These are phyloP conservation scores for Hypomesus transpacificus DNA, from an alignment of 2,113 vertebrate genomes.

Conservation along the genomic window DNA sequence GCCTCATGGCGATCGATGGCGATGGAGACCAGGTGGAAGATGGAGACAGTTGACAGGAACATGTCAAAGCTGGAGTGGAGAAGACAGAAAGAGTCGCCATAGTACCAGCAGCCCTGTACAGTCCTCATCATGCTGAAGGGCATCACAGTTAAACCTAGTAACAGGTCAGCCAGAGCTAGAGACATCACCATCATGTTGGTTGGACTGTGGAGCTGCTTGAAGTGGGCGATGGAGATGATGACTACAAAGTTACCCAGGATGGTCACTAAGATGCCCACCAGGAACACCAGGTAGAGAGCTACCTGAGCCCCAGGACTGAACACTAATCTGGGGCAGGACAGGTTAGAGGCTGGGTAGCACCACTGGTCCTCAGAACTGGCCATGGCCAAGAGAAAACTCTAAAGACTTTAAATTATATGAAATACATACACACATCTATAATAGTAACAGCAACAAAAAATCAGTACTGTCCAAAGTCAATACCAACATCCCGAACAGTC, in stretches of 20 bases:
- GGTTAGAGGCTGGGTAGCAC: too few relatives aligned
- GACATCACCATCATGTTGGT: not conserved
- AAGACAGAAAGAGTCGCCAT: not conserved
- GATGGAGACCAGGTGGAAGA: not conserved
- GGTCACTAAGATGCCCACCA: not conserved
- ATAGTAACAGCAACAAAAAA: too few relatives aligned
- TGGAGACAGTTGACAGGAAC: not conserved
- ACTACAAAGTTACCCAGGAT: not conserved
- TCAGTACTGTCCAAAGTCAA: too few relatives aligned
- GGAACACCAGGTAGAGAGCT: too few relatives aligned
- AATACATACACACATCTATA: too few relatives aligned
- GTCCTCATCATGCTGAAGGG: not conserved
- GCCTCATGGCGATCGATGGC: not conserved
- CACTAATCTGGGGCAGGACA: too few relatives aligned
- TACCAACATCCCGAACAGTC: too few relatives aligned
- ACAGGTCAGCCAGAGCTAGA: not conserved
- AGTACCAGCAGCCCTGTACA: not conserved
- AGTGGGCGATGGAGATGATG: conserved; percentile 7
- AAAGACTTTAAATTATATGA: too few relatives aligned
- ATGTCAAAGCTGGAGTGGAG: not conserved
- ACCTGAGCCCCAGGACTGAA: too few relatives aligned
- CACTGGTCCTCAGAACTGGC: too few relatives aligned
- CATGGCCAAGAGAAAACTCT: too few relatives aligned
- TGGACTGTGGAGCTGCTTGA: not conserved
- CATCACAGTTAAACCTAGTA: not conserved